Percentiles rank a stretch among this genome's conserved stretches.
These are phyloP conservation scores for Bombus fervidus DNA, from an alignment of 1,140 invertebrate species.

Conservation along the genomic window DNA sequence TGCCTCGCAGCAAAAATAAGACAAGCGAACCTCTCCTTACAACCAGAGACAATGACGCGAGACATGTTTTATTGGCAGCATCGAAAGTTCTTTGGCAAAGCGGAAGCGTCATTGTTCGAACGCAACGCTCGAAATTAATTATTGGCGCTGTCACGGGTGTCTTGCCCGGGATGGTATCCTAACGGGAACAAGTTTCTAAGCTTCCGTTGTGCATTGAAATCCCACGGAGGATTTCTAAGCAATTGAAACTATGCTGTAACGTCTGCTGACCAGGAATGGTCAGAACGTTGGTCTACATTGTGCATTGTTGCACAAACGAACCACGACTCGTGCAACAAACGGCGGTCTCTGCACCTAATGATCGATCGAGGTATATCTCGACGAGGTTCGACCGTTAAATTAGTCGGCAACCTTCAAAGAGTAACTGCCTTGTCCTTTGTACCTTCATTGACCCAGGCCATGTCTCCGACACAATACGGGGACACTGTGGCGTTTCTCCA, in stretches of 20 bases:
- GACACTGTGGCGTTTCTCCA: not conserved
- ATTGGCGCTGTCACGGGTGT: not conserved
- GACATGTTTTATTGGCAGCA: not conserved
- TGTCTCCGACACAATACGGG: conserved; percentile 42
- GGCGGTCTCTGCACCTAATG: conserved; percentile 40
- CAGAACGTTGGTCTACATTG: not conserved
- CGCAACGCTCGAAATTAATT: conserved; percentile 32
- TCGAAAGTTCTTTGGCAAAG: not conserved
- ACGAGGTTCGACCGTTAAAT: conserved; percentile 61
- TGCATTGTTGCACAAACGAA: conserved; percentile 48
- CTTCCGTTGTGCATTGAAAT: conserved; percentile 36
- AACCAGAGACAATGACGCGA: not conserved
- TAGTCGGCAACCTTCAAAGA: conserved; percentile 58
- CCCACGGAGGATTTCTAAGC: conserved; percentile 33
- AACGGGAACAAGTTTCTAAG: conserved; percentile 30
- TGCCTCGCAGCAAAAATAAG: too few species aligned
- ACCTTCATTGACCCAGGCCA: conserved; percentile 27
- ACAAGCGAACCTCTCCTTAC: too few species aligned
- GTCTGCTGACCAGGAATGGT: not conserved
- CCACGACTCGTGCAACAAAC: conserved; percentile 8
- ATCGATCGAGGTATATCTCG: conserved; percentile 56
- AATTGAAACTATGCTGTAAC: conserved; percentile 46
- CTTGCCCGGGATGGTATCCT: too few species aligned
- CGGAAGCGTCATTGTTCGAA: conserved; percentile 13
- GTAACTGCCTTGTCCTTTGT: conserved; percentile 58